Evolutionary conservation across 2,888 invertebrate genomes (phyloP), one percentile per base, ranked within the genome.

Genomic region (Cheilosia urbana): DNA sequence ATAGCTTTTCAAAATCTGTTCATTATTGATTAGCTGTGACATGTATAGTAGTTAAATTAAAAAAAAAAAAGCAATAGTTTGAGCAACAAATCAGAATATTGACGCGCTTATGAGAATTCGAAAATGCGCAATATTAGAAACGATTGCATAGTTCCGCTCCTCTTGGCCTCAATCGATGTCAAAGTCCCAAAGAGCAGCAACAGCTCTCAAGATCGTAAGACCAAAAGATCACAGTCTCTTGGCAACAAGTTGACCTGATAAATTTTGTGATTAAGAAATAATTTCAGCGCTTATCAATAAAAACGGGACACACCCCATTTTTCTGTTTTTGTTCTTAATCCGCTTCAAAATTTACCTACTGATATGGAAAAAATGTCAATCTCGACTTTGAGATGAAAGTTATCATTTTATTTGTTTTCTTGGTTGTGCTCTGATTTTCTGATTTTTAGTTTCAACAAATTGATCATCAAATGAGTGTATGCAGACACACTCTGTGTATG

Each of bases 391-490:
- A 34, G 11, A 6, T 73, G 42, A 45, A 4, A 63, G 30, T 37
- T 73, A 63, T 73, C 55, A 45, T 15, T 42, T 68, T 68, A 45
- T 30, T 73, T 63, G 4, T 13, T 13, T 37, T 37, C 13, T 37
- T 13, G 9, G 15, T 49, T 49, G 63, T 21, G n/a, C 34, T 34
- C 34, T 75, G 24, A 47, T 71, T 57, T 58, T 40, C 19, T 66
- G 65, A 65, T 69, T 76, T 53, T 17, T 13, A 76, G 37, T 63
- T 77, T 53, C n/a, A 42, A 19, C 27, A 11, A 71, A 77, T 65
- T 77, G 77, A 71, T 45, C 77, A 47, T 40, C 19, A 21, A 27
- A 51, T n/a, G 72, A 17, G 37, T 13, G 30, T n/a, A 40, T 72
- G 30, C n/a, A n/a, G n/a, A n/a, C n/a, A n/a, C n/a, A n/a, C n/a